These are phyloP conservation scores for Monopis laevigella DNA, from an alignment of 2,888 invertebrate genomes.

Conservation along the genomic window DNA sequence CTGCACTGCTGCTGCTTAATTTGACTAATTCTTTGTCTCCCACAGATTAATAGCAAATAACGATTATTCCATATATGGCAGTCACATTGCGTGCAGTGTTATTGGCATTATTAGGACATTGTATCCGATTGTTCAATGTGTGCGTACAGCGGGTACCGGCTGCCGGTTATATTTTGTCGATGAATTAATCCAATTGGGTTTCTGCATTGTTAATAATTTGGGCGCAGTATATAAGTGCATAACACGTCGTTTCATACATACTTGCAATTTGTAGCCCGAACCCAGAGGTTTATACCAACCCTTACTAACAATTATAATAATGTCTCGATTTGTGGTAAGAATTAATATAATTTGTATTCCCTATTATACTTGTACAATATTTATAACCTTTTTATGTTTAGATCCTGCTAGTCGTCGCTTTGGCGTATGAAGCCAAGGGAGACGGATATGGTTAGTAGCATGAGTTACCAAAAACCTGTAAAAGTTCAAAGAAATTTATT, in stretches of 20 bases:
- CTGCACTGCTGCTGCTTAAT: too few relatives aligned
- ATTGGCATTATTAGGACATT: constrained; percentile 5
- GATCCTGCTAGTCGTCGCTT: constrained; percentile 56
- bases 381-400: constrained; percentile 25
- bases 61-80: too few relatives aligned
- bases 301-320: constrained; percentile 18
- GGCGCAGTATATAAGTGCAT: constrained; percentile 56
- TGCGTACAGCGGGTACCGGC: too few relatives aligned
- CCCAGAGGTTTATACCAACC: background rate
- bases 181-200: constrained; percentile 14
- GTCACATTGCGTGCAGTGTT: background rate
- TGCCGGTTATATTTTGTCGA: constrained; percentile 8
- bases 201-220: constrained; percentile 61
- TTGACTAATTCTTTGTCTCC: too few relatives aligned
- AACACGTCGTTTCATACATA: constrained; percentile 2
- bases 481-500: too few relatives aligned
- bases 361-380: too few relatives aligned
- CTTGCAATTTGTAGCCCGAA: constrained; percentile 1
- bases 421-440: constrained; percentile 48
- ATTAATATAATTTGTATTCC: too few relatives aligned
- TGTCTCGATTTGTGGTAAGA: constrained; percentile 59
- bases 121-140: constrained; percentile 4
- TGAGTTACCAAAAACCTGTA: constrained; percentile 3
- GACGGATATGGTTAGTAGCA: constrained; percentile 46
- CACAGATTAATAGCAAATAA: too few relatives aligned